Percentiles rank a stretch among this genome's conserved stretches.
phyloP scores from a whole-genome alignment of 1,140 invertebrate species.

The Hirudo medicinalis region DNA sequence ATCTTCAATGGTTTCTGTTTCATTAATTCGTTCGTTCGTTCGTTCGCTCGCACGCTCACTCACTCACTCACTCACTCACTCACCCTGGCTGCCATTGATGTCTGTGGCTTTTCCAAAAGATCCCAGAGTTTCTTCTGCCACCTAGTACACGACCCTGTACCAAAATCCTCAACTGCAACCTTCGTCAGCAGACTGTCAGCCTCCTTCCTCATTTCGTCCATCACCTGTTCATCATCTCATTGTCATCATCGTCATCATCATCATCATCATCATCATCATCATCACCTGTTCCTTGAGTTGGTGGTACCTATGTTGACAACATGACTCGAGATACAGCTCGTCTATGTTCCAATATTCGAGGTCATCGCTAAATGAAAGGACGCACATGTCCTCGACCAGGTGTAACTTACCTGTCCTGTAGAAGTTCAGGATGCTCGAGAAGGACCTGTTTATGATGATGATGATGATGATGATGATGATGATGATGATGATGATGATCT shows the following conservation, averaged over 20 bases:
- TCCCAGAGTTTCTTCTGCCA: conserved; percentile 97
- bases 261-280: conserved; percentile 4
- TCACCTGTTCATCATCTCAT: conserved; percentile 57
- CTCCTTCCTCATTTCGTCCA: conserved; percentile 96
- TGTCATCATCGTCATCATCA: neutral
- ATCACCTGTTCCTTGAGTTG: conserved; percentile 87
- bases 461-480: too few relatives aligned
- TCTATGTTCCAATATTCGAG: conserved; percentile 96
- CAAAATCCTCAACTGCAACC: conserved; percentile 87
- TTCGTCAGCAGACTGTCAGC: conserved; percentile 74
- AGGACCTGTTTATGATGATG: conserved; percentile 67
- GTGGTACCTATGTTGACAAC: conserved; percentile 96
- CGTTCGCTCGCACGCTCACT: too few relatives aligned
- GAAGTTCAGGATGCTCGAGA: conserved; percentile 93
- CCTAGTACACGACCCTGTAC: conserved; percentile 72
- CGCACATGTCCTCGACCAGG: conserved; percentile 96
- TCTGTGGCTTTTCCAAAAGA: conserved; percentile 89
- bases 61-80: conserved; percentile 38
- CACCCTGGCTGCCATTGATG: conserved; percentile 89
- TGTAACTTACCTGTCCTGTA: conserved; percentile 93
- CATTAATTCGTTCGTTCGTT: too few relatives aligned
- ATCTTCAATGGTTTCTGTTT: too few relatives aligned
- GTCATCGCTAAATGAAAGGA: conserved; percentile 91
- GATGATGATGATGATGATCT: too few relatives aligned
- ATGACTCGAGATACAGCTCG: conserved; percentile 90